Evolutionary conservation across 2,888 invertebrate genomes (phyloP), one percentile per base, ranked within the genome.

Genomic region (Branchinecta sandiegonensis): DNA sequence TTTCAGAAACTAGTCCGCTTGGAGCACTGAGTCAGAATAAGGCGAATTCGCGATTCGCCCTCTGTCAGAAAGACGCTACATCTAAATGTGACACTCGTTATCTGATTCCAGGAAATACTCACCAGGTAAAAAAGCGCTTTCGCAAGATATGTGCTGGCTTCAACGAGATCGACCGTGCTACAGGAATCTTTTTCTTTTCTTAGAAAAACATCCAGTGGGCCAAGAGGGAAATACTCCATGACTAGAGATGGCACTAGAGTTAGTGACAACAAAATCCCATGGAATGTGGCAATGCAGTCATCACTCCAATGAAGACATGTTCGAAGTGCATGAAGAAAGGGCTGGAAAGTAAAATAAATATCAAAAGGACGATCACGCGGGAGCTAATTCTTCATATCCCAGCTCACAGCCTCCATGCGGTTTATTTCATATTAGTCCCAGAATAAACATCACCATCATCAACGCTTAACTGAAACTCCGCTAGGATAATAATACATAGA

Each of bases 111-210:
- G 8, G 17, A 56, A 56, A 56, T 68, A 67, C 77, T 78, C 78
- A 89, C 89, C 79, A 94, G 80, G 79, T 91, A 89, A 85, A 89
- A 91, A 46, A 94, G 80, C 11, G 91, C 93, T 47, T 88, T 86
- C 1, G 92, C 90, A 68, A 94, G 77, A 68, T 87, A 86, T 47
- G 88, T 86, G 11, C 89, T 83, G 65, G 90, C 88, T 77, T 92
- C 90, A 72, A 92, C 84, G 72, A 93, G 80, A 76, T 91, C 89
- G 0, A 87, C 83, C 70, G 74, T 73, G 69, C 75, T 74, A 8
- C 77, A 69, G 14, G 72, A 71, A 8, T 71, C 68, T 46, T 75
- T 76, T 66, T 74, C 71, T 63, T 73, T 71, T 66, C 69, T 71
- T 14, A 78, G 80, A 77, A 88, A 90, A 66, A 80, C 81, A 75